Conservation (phyloP, 2,113 vertebrate species). For the Chaenogobius annularis region DNA sequence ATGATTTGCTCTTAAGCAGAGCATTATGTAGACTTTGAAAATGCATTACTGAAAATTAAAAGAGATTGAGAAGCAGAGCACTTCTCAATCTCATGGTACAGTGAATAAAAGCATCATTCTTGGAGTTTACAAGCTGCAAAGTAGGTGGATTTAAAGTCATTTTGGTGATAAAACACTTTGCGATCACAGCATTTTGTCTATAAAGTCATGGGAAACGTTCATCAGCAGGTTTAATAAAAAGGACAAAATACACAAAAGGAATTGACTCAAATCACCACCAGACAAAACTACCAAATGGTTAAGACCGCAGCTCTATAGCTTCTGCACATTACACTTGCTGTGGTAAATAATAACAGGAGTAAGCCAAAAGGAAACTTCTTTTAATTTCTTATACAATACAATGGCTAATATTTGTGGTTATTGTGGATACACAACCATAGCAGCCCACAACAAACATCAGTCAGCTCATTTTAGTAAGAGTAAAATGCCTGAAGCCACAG, state of each 20-base stretch:
- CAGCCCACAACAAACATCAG: background rate
- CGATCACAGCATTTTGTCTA: background rate
- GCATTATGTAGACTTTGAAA: conserved; percentile 12
- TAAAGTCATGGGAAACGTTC: background rate
- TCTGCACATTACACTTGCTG: background rate
- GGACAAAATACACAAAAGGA: background rate
- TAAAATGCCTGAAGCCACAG: background rate
- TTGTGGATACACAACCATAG: background rate
- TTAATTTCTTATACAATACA: background rate
- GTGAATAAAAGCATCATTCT: background rate
- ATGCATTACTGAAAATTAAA: background rate
- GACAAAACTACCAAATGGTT: background rate
- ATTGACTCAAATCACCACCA: background rate
- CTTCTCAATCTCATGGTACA: conserved; percentile 5
- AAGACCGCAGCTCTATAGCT: no score
- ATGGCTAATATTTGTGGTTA: background rate
- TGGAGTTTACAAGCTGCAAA: background rate
- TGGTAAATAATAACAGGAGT: no score
- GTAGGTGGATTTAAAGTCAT: background rate
- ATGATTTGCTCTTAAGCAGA: conserved; percentile 26
- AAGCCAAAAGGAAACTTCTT: no score
- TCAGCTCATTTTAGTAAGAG: background rate
- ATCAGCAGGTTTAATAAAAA: conserved; percentile 1
- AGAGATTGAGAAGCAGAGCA: background rate
- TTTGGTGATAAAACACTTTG: conserved; percentile 3